Conservation (phyloP, 2,113 vertebrate species). For the Oncorhynchus keta region DNA sequence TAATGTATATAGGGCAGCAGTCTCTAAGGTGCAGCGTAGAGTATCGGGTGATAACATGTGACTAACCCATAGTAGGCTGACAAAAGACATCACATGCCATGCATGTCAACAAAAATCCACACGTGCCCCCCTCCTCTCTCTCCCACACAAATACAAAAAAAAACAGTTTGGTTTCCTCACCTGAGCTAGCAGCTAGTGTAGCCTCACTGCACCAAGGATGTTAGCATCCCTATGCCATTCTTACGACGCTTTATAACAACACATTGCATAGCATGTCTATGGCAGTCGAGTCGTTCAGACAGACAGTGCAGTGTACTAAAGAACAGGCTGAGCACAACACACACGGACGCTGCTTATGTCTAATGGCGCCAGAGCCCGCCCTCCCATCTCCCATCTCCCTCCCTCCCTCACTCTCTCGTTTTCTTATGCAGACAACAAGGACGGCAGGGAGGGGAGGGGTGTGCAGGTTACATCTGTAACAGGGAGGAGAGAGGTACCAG, state of each 20-base stretch:
- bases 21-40: too few species aligned
- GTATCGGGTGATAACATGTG: too few species aligned
- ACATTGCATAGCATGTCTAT: background rate
- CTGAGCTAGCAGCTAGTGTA: background rate
- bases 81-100: too few species aligned
- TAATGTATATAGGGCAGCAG: too few species aligned
- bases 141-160: background rate
- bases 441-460: background rate
- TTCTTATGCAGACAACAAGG: constrained; percentile 1
- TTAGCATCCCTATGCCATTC: background rate
- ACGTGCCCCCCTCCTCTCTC: too few species aligned
- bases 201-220: constrained; percentile 1
- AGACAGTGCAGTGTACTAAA: background rate
- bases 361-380: constrained; percentile 61
- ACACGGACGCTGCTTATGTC: constrained; percentile 54
- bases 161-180: constrained; percentile 1
- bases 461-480: too few species aligned
- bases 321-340: constrained; percentile 14
- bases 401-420: constrained; percentile 52
- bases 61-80: too few species aligned
- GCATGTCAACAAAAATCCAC: too few species aligned
- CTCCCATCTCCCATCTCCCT: constrained; percentile 37
- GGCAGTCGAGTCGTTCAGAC: background rate
- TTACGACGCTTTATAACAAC: background rate
- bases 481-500: too few species aligned